Conservation (phyloP, 2,888 invertebrate species). For the Epinotia brunnichana region DNA sequence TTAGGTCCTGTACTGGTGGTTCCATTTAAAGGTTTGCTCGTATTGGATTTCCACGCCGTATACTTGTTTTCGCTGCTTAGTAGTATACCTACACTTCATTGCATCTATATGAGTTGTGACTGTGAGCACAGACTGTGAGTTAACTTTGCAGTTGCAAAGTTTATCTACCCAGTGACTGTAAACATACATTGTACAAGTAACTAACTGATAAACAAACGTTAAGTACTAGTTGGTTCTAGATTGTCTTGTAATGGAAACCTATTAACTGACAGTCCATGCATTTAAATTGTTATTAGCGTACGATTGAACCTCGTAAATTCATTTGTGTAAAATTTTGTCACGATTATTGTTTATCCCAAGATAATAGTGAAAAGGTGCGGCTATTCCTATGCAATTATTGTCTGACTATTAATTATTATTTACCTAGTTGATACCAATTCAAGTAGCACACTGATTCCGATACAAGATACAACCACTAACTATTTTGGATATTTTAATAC, state of each 20-base stretch:
- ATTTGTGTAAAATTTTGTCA: not conserved
- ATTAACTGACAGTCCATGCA: slow-evolving; percentile 8
- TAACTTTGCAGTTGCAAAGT: slow-evolving; percentile 5
- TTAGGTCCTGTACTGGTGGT: too few relatives aligned
- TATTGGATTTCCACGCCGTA: too few relatives aligned
- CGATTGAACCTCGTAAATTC: not conserved
- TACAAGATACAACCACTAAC: too few relatives aligned
- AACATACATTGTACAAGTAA: slow-evolving; percentile 1
- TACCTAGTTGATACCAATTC: too few relatives aligned
- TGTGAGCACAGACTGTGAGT: not conserved
- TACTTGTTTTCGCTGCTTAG: too few relatives aligned
- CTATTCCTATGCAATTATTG: not conserved
- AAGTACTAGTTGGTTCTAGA: not conserved
- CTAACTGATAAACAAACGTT: slow-evolving; percentile 12
- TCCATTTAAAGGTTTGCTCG: too few relatives aligned
- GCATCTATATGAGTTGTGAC: not conserved
- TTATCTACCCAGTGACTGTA: slow-evolving; percentile 14
- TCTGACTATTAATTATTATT: not conserved
- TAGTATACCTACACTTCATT: not conserved
- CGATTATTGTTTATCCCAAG: not conserved
- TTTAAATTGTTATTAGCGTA: slow-evolving; percentile 9
- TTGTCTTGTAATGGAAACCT: slow-evolving; percentile 23
- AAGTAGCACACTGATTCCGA: not conserved
- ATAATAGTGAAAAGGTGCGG: not conserved
- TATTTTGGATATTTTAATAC: too few relatives aligned